These are phyloP conservation scores for Gastrophryne carolinensis DNA, from an alignment of 2,797 vertebrate species.

Conservation along the genomic window DNA sequence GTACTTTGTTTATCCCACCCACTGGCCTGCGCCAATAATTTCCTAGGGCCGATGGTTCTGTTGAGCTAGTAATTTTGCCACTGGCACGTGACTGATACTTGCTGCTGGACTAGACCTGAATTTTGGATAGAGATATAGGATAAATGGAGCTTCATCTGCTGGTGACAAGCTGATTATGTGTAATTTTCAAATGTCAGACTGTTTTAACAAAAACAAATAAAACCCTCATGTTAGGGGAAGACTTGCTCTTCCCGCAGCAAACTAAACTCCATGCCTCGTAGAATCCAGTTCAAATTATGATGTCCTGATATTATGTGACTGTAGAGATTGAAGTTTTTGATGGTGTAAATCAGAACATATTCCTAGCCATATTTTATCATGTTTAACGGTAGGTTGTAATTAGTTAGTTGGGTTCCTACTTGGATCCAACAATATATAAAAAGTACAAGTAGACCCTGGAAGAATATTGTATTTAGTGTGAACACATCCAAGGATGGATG, in stretches of 20 bases:
- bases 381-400: too few species aligned
- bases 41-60: background rate
- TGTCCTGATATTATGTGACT: too few species aligned
- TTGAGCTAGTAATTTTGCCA: background rate
- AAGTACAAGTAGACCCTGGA: too few species aligned
- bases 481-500: too few species aligned
- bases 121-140: constrained; percentile 7
- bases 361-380: too few species aligned
- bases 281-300: too few species aligned
- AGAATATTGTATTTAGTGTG: too few species aligned
- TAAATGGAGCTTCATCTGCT: constrained; percentile 4
- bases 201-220: background rate
- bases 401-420: too few species aligned
- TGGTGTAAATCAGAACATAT: too few species aligned
- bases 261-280: too few species aligned
- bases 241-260: constrained; percentile 1
- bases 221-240: background rate
- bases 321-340: too few species aligned
- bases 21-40: background rate
- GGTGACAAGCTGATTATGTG: constrained; percentile 24
- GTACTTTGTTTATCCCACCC: background rate
- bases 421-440: too few species aligned
- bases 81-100: background rate
- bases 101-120: constrained; percentile 4
- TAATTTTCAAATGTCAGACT: constrained; percentile 21